These are phyloP conservation scores for Sarcophilus harrisii DNA, from an alignment of 2,797 vertebrate species.

Conservation along the genomic window DNA sequence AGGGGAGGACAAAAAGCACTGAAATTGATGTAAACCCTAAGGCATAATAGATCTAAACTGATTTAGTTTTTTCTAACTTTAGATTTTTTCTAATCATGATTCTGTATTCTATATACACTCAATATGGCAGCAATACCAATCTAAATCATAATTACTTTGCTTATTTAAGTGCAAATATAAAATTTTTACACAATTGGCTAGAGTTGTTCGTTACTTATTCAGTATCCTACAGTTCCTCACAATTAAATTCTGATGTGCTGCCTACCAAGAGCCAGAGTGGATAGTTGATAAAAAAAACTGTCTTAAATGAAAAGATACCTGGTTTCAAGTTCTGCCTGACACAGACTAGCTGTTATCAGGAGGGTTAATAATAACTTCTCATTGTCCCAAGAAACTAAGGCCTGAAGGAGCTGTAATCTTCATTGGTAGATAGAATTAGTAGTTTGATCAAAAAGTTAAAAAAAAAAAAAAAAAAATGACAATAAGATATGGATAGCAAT, in stretches of 20 bases:
- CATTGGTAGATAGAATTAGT: not conserved
- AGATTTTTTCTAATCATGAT: too few species aligned
- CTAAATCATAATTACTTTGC: not conserved
- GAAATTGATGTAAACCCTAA: not conserved
- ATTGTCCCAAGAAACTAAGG: not conserved
- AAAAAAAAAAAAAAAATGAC: not conserved
- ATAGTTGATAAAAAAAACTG: not conserved
- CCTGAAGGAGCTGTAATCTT: not conserved
- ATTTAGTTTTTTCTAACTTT: too few species aligned
- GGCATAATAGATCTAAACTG: not conserved
- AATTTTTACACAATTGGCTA: constrained; percentile 33
- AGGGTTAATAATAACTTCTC: not conserved
- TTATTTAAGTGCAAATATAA: constrained; percentile 54
- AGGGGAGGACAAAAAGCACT: not conserved
- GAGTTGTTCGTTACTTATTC: constrained; percentile 28
- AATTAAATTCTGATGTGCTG: not conserved
- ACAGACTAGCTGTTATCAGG: not conserved
- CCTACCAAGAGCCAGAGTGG: not conserved
- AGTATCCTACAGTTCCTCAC: constrained; percentile 16
- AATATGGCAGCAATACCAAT: not conserved
- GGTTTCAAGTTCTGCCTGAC: not conserved
- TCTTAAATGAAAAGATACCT: not conserved
- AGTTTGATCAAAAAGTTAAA: not conserved
- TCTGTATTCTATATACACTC: not conserved
- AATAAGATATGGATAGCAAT: not conserved